Percentiles rank a stretch among this genome's conserved stretches.
These are phyloP conservation scores for Sminthopsis crassicaudata DNA, from an alignment of 2,113 vertebrate genomes.

Conservation along the genomic window DNA sequence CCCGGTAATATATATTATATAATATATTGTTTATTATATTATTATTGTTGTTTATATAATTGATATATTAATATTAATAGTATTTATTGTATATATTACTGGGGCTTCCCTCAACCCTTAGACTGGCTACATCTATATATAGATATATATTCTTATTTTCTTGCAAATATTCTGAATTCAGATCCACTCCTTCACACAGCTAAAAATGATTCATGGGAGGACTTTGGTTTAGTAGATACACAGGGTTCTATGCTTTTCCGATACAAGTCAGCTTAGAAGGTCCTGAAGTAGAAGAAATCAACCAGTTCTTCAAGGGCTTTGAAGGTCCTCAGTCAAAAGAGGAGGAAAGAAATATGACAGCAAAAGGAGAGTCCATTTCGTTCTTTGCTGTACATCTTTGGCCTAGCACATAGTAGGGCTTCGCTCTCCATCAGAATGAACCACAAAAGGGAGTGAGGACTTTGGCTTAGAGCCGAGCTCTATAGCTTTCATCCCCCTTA, in stretches of 20 bases:
- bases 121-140: too few relatives aligned
- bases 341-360: neutral
- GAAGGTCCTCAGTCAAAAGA: neutral
- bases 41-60: too few relatives aligned
- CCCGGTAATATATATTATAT: neutral
- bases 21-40: too few relatives aligned
- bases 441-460: neutral
- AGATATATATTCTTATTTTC: neutral
- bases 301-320: neutral
- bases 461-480: neutral
- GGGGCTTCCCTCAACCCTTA: too few relatives aligned
- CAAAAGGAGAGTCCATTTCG: slow-evolving; percentile 19
- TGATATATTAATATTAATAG: too few relatives aligned
- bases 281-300: slow-evolving; percentile 33
- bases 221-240: neutral
- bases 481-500: neutral
- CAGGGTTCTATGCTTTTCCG: slow-evolving; percentile 3
- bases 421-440: neutral
- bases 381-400: neutral
- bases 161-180: neutral
- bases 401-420: neutral
- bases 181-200: slow-evolving; percentile 4
- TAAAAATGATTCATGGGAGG: slow-evolving; percentile 3
- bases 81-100: too few relatives aligned
- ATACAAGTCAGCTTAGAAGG: neutral